phyloP scores from a whole-genome alignment of 2,888 invertebrate genomes.

The Agrypnus murinus region DNA sequence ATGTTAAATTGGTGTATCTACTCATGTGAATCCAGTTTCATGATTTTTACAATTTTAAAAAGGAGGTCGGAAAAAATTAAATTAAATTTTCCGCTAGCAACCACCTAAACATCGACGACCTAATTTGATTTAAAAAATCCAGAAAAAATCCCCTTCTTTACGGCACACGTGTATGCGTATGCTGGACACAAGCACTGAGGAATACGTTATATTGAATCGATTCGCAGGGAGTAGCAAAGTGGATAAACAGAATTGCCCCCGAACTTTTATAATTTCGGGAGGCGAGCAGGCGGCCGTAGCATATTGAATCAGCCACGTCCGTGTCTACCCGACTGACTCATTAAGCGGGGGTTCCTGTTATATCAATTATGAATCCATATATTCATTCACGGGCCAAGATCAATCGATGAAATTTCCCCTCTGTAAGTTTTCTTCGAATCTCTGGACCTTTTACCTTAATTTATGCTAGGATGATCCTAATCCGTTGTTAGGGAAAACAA shows the following conservation, averaged over 20 bases:
- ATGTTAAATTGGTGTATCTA: not conserved
- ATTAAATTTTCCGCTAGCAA: slow-evolving; percentile 33
- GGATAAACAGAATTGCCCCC: slow-evolving; percentile 62
- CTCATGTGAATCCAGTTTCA: no score
- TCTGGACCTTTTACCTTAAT: slow-evolving; percentile 17
- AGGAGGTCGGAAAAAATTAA: slow-evolving; percentile 39
- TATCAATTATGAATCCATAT: slow-evolving; percentile 68
- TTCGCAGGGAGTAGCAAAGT: slow-evolving; percentile 56
- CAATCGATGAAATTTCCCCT: slow-evolving; percentile 12
- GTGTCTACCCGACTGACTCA: slow-evolving; percentile 67
- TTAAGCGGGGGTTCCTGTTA: slow-evolving; percentile 67
- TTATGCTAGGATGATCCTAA: slow-evolving; percentile 12
- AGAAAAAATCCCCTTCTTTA: slow-evolving; percentile 52
- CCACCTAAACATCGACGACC: slow-evolving; percentile 45
- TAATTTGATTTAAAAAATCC: slow-evolving; percentile 54
- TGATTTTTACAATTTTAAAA: slow-evolving; percentile 27
- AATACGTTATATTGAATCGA: slow-evolving; percentile 57
- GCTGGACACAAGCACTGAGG: slow-evolving; percentile 52
- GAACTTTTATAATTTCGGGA: slow-evolving; percentile 62
- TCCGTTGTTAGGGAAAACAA: slow-evolving; percentile 15
- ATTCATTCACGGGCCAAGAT: slow-evolving; percentile 52
- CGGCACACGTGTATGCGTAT: slow-evolving; percentile 49
- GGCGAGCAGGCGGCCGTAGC: slow-evolving; percentile 54
- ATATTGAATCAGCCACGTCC: slow-evolving; percentile 61
- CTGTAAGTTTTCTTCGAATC: slow-evolving; percentile 7